Conservation (phyloP, 2,797 vertebrate species). For the Pachyuromys duprasi region DNA sequence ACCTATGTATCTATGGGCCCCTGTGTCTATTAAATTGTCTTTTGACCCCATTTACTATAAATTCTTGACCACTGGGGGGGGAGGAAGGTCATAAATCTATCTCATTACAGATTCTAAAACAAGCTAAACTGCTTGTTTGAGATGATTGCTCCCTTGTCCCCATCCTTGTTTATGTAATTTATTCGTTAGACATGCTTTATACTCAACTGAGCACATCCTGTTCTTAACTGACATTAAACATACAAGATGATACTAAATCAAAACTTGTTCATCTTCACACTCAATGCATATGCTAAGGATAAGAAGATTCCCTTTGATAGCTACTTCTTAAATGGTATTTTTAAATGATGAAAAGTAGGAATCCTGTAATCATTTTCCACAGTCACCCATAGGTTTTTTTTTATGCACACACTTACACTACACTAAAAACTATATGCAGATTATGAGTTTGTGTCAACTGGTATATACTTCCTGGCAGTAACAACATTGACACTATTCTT, state of each 20-base stretch:
- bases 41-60: background rate
- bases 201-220: background rate
- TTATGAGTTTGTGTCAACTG: background rate
- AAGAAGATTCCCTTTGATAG: slow-evolving; percentile 15
- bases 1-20: background rate
- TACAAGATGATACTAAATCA: background rate
- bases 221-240: background rate
- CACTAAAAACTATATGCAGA: background rate
- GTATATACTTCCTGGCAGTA: background rate
- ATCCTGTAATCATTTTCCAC: background rate
- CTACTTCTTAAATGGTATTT: background rate
- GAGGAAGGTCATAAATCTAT: background rate
- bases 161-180: background rate
- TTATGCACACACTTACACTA: background rate
- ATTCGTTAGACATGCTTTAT: background rate
- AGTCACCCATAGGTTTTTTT: background rate
- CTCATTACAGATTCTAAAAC: background rate
- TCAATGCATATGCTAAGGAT: slow-evolving; percentile 39
- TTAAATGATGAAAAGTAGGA: background rate
- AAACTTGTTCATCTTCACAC: background rate
- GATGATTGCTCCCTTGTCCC: background rate
- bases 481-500: background rate
- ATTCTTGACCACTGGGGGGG: background rate
- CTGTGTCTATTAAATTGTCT: background rate
- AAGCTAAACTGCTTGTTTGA: background rate